Base-by-base conservation (phyloP, 2,113 vertebrate species). In the Lycocorax pyrrhopterus region DNA sequence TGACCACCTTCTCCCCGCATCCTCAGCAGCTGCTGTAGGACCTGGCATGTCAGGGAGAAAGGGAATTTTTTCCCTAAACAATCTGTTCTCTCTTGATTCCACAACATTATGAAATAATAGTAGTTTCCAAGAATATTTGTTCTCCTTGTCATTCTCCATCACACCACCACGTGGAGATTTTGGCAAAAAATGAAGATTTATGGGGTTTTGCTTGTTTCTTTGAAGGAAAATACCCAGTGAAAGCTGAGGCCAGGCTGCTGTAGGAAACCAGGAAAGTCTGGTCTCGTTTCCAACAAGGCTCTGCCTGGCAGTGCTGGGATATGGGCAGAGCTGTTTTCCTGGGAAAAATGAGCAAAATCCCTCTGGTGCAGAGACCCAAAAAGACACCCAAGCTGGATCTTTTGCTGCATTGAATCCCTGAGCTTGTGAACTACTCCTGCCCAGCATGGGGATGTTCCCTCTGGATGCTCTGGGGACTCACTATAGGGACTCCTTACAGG, bases 1-100 rank as follows among this genome's bases (percentile, higher is more conserved):
- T 86, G 76, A 51, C 72, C 91, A 95, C 75, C 63, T 80, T 88
- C 68, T 80, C 84, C 66, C 41, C 9, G 3, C 13, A 59, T 58
- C 91, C 60, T 72, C 90, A 78, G 78, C 76, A 88, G 90, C 93
- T 92, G 84, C 72, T 94, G 84, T 13, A 84, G 66, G 62, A 69
- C 37, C 71, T 89, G 95, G 55, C 58, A 58, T 46, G 74, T 93
- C 72, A 93, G 60, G 77, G 72, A 87, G 73, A 92, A 91, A 90
- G 44, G 55, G 92, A 47, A 83, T 44, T 53, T 35, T 75, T 89
- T 71, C 90, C 66, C 52, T 4, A 6, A 75, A 39, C 23, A 16
- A 5, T 23, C 43, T 74, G 26, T 71, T 76, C 49, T 56, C 23
- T 79, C 77, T 66, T 43, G 20, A 32, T 86, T 59, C 76, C 60